Evolutionary conservation across 37 sponge, comb jelly and placozoan genomes (phyloP).

Genomic region (Amphimedon queenslandica): DNA sequence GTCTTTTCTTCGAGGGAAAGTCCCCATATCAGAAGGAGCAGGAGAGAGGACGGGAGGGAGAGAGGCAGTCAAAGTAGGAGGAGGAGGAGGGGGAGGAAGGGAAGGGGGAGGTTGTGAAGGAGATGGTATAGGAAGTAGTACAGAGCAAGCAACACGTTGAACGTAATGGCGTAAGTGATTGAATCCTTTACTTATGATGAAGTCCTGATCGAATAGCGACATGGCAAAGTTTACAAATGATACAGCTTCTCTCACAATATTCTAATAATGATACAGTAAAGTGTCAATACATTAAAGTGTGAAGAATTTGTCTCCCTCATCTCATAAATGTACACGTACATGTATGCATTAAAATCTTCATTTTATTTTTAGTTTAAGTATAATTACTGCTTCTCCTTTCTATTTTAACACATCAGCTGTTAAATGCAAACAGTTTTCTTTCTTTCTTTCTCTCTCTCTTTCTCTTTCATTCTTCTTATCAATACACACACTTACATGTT

Average conservation of each 20-base stretch:
- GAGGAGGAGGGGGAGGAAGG: no score
- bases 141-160: slow-evolving; percentile 66
- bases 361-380: no score
- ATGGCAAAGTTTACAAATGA: slow-evolving; percentile 46
- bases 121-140: slow-evolving; percentile 21
- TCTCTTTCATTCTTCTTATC: no score
- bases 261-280: slow-evolving; percentile 16
- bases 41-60: neutral
- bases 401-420: no score
- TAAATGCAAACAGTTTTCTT: no score
- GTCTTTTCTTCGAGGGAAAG: slow-evolving; percentile 1
- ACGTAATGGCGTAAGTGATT: slow-evolving; percentile 59
- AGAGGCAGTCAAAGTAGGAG: no score
- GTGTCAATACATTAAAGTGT: neutral
- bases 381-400: no score
- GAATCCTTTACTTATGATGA: neutral
- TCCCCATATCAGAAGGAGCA: neutral
- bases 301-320: neutral
- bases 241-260: slow-evolving; percentile 35
- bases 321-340: neutral
- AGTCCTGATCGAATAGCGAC: slow-evolving; percentile 19
- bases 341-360: no score
- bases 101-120: neutral
- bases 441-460: no score
- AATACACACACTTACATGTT: slow-evolving; percentile 33